Conservation (phyloP, 2,113 vertebrate genomes). For the Cranoglanis bouderius region DNA sequence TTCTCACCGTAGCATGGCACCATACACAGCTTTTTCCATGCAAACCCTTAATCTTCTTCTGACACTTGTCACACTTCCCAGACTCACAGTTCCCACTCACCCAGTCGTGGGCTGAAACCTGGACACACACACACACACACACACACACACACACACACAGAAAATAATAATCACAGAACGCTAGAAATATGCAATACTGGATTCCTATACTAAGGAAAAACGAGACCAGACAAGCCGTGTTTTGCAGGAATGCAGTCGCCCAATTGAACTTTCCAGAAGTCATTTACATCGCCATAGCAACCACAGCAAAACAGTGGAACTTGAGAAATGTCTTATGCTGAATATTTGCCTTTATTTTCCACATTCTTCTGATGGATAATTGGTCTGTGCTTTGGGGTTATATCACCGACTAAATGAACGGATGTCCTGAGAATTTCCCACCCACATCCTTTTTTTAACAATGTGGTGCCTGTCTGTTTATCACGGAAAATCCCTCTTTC, state of each 20-base stretch:
- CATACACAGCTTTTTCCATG: constrained; percentile 79
- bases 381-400: background rate
- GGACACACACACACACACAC: constrained; percentile 12
- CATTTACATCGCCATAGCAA: background rate
- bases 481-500: background rate
- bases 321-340: background rate
- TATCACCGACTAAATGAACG: background rate
- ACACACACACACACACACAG: background rate
- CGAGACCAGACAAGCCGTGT: background rate
- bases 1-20: constrained; percentile 83
- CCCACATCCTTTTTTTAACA: background rate
- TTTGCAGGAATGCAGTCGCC: background rate
- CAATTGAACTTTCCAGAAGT: background rate
- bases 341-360: background rate
- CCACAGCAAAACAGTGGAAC: background rate
- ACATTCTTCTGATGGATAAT: background rate
- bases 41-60: constrained; percentile 83
- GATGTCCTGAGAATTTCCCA: background rate
- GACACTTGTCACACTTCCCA: constrained; percentile 82
- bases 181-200: no score
- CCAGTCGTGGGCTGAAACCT: constrained; percentile 71
- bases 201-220: background rate
- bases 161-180: background rate
- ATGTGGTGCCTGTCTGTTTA: background rate
- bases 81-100: constrained; percentile 80